Evolutionary conservation across 1,140 invertebrate genomes (phyloP), one percentile per base, ranked within the genome.

Genomic region (Apolygus lucorum): DNA sequence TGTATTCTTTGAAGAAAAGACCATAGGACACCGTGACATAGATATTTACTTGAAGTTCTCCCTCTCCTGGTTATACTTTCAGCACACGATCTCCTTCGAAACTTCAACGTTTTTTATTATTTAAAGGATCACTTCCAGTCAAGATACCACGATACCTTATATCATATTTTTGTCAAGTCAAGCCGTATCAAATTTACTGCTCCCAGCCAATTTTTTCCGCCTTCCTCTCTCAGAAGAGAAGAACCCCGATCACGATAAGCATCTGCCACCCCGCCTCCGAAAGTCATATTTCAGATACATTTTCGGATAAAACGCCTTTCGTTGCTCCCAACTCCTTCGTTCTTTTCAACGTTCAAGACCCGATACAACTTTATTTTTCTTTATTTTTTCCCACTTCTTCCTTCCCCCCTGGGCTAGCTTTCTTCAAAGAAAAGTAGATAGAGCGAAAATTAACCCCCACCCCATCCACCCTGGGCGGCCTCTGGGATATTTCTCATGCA

Each of bases 201-300:
- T 42, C 17, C 4, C 4, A 42, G 34, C n/a, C n/a, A n/a, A 42
- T 42, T 42, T 42, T 42, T 42, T 42, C 34, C 34, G 34, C 34
- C 34, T 42, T 42, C 17, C 17, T 42, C 34, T 4, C 34, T 4
- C 34, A 42, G 17, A 42, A 42, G 34, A 42, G 34, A n/a, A 17
- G 34, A 42, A 17, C 54, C 22, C 54, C 54, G 22, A 59, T 8
- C 8, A 14, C 54, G 54, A 59, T 59, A 59, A 24, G 11, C 2
- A 59, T 59, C 54, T 11, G 11, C 54, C 34, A 11, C 17, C 34
- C 4, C 11, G 4, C 54, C 54, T 59, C 11, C 22, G 11, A 59
- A 24, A 59, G 54, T 24, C 11, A 24, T 59, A 59, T 59, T 59
- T 59, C 54, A 59, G 54, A 59, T 59, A 11, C 54, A 59, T 59